These are phyloP conservation scores for Lacerta agilis DNA, from an alignment of 2,797 vertebrate species.

Conservation along the genomic window DNA sequence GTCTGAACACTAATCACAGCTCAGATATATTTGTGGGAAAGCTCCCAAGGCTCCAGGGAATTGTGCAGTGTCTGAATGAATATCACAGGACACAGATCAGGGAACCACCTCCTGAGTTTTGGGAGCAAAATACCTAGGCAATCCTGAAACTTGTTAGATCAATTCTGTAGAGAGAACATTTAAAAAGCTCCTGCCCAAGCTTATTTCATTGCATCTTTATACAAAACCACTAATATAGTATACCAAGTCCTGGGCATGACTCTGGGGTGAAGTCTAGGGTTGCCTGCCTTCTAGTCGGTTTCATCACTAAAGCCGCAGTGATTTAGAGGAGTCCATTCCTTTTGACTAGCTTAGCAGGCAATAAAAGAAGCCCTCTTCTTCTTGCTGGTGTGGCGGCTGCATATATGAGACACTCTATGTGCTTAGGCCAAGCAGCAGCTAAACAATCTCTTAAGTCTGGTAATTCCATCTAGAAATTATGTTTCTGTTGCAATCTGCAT, in stretches of 20 bases:
- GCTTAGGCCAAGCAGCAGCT: background rate
- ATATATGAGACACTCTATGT: background rate
- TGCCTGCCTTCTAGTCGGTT: too few relatives aligned
- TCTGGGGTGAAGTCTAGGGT: background rate
- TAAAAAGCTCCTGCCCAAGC: background rate
- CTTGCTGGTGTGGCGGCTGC: background rate
- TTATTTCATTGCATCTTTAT: background rate
- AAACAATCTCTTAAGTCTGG: background rate
- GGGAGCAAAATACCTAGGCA: background rate
- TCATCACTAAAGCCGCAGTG: background rate
- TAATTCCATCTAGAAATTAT: background rate
- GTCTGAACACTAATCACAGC: background rate
- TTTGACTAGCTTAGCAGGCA: background rate
- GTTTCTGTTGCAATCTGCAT: background rate
- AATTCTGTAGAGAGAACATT: background rate
- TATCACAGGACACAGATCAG: background rate
- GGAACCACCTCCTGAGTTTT: background rate
- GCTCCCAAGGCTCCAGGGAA: background rate
- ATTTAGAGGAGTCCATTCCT: background rate
- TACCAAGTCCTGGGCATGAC: background rate
- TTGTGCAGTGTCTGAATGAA: background rate
- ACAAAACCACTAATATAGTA: background rate
- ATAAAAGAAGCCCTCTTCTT: background rate
- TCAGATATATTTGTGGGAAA: background rate
- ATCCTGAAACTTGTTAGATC: background rate